Percentiles rank a stretch among this genome's conserved stretches.
phyloP scores from a whole-genome alignment of 2,113 vertebrate genomes.

The Okapia johnstoni region DNA sequence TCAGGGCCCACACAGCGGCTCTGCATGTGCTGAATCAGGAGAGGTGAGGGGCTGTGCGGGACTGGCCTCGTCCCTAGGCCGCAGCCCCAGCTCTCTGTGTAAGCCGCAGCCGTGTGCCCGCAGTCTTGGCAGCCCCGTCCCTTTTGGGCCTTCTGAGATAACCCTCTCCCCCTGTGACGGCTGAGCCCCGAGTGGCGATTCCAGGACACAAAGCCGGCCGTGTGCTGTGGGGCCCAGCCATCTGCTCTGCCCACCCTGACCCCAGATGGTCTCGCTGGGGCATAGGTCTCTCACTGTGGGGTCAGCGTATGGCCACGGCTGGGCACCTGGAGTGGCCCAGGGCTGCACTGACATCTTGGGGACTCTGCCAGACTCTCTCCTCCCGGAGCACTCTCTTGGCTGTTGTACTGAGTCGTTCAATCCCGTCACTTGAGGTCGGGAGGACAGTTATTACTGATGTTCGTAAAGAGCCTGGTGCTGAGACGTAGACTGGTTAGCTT shows the following conservation, averaged over 20 bases:
- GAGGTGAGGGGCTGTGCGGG: background rate
- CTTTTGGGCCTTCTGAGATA: background rate
- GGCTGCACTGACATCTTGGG: too few relatives aligned
- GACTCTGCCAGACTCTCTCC: background rate
- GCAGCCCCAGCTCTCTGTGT: background rate
- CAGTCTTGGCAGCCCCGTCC: background rate
- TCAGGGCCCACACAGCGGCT: background rate
- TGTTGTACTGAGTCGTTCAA: background rate
- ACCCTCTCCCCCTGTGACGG: background rate
- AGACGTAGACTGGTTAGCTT: background rate
- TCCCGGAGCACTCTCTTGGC: background rate
- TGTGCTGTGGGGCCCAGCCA: background rate
- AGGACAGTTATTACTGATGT: too few relatives aligned
- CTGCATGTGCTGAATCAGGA: background rate
- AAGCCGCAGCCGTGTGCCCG: background rate
- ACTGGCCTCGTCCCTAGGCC: background rate
- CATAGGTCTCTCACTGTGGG: background rate
- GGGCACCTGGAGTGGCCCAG: background rate
- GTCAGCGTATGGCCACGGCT: accelerated
- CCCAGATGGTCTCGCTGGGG: background rate
- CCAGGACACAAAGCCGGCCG: background rate
- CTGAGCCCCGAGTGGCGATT: background rate
- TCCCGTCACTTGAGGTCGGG: background rate
- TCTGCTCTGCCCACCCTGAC: background rate
- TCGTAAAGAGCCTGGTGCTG: background rate